Percentiles rank a stretch among this genome's conserved stretches.
Evolutionary conservation across 2,888 invertebrate genomes (phyloP).

Genomic region (Sminthurinus aureus): DNA sequence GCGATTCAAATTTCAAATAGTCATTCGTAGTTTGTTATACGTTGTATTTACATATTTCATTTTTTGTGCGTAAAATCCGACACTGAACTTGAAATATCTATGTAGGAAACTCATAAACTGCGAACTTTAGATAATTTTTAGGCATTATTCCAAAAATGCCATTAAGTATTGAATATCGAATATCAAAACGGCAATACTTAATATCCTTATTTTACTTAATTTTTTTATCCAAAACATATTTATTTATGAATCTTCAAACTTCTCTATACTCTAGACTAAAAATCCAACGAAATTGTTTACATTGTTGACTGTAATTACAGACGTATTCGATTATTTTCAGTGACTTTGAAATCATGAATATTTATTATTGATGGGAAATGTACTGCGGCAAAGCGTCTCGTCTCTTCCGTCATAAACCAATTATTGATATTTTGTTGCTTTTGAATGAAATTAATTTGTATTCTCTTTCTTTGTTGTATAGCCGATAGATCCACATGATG

Average conservation of each 20-base stretch:
- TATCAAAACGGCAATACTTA: not conserved
- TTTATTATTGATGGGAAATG: not conserved
- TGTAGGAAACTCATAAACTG: not conserved
- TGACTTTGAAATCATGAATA: not conserved
- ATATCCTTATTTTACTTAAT: not conserved
- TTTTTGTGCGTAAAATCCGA: not conserved
- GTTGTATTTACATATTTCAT: not conserved
- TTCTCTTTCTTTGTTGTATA: conserved; percentile 63
- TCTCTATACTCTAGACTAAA: no score
- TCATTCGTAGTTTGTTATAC: not conserved
- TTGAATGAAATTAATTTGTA: conserved; percentile 9
- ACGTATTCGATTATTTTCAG: not conserved
- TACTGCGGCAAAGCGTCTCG: not conserved
- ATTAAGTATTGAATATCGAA: not conserved
- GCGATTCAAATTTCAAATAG: no score
- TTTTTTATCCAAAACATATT: not conserved
- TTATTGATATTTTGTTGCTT: not conserved
- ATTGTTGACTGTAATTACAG: not conserved
- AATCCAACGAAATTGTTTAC: not conserved
- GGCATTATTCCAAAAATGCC: not conserved
- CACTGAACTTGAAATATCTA: not conserved
- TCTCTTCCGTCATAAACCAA: not conserved
- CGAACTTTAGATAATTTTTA: not conserved
- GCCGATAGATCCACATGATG: conserved; percentile 91
- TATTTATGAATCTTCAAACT: no score